Evolutionary conservation across 2,888 invertebrate species (phyloP), one percentile per base, ranked within the genome.

Genomic region (Sesia apiformis): DNA sequence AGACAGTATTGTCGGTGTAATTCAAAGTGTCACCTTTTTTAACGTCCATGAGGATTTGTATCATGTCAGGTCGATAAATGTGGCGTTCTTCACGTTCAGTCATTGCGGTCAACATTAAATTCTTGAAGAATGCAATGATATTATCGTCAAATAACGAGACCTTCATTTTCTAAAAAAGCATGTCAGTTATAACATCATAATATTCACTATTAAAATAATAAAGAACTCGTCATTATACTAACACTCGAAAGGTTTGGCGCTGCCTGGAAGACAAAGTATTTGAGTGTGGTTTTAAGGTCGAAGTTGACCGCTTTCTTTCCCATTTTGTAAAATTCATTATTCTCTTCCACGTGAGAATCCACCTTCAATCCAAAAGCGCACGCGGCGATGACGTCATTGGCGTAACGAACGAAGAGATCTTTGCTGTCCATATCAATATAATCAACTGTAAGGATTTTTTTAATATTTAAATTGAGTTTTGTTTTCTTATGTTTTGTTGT

Each of bases 271-370:
- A 66, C 49, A 7, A 79, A 67, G 52, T 75, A 66, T 43, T 64
- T 56, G 0, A 79, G 40, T 7, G 73, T 2, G 41, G 69, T 67
- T 0, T 57, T 57, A 49, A 72, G 70, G 4, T 56, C 64, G 54
- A 75, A 71, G 4, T 62, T 62, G 3, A 90, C 86, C 4, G 84
- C 65, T 8, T 70, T 69, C 57, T 89, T 90, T 3, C 91, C 92
- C 78, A 81, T 86, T 38, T 64, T 52, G 60, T 90, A 92, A 67
- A 93, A 93, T 53, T 89, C 76, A 60, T 92, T 92, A 0, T 91
- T 70, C 2, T 69, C 75, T 0, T 92, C 80, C 39, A 70, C 68
- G 49, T 91, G 78, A 0, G 93, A 92, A 66, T 93, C 84, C 5
- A 91, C 86, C 63, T 90, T 81, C 3, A 91, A 62, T 0, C 91